These are phyloP conservation scores for Pristionchus maxplancki DNA, from an alignment of 2,888 invertebrate species.

Conservation along the genomic window DNA sequence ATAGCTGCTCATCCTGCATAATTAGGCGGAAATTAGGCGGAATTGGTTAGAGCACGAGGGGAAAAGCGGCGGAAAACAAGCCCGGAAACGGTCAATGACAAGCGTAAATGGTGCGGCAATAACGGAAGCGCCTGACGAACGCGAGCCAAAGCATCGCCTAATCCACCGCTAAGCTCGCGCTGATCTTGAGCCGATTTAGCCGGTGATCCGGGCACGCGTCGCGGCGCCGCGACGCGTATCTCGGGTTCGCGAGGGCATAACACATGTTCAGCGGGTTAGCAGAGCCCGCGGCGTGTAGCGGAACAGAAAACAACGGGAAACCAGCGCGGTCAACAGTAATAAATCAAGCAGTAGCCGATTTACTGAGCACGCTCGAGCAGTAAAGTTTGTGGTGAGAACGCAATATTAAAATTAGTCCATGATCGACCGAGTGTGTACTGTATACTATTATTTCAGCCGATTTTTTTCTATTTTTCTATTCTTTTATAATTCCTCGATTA, in stretches of 20 bases:
- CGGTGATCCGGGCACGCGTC: slow-evolving; percentile 39
- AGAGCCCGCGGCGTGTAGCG: background rate
- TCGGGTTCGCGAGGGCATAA: slow-evolving; percentile 29
- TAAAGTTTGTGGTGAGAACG: background rate
- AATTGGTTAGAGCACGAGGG: background rate
- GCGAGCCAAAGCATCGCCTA: background rate
- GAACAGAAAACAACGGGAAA: background rate
- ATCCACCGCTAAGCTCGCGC: slow-evolving; percentile 8
- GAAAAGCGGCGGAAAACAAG: background rate
- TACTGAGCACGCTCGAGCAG: too few species aligned
- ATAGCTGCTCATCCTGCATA: slow-evolving; percentile 59
- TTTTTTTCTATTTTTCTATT: too few species aligned
- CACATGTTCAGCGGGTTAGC: slow-evolving; percentile 36
- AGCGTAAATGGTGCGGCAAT: background rate
- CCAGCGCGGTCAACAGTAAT: background rate
- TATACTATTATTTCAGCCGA: background rate
- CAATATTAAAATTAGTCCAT: background rate
- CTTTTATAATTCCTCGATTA: too few species aligned
- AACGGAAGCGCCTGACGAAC: background rate
- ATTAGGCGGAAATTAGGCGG: background rate
- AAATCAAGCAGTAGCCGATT: background rate
- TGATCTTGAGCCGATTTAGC: slow-evolving; percentile 49
- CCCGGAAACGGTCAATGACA: background rate
- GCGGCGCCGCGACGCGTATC: slow-evolving; percentile 41
- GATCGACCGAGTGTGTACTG: background rate